Conservation (phyloP, 1,140 invertebrate genomes). For the Helicorthomorpha holstii region DNA sequence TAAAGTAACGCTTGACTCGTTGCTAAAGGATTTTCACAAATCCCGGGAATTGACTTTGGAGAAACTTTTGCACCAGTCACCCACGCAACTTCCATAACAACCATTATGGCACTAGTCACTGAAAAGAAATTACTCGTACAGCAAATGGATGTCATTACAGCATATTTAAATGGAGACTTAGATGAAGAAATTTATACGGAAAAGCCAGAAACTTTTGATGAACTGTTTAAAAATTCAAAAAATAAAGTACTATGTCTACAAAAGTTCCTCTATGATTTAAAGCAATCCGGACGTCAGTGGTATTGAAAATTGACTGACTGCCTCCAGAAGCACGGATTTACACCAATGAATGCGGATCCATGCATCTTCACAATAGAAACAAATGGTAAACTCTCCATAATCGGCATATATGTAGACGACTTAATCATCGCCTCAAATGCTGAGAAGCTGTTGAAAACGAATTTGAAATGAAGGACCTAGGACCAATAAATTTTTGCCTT, state of each 20-base stretch:
- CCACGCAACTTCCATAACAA: neutral
- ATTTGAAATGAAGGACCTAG: conserved; percentile 11
- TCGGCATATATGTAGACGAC: conserved; percentile 5
- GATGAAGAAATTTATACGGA: conserved; percentile 27
- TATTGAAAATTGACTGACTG: neutral
- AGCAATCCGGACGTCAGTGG: conserved; percentile 15
- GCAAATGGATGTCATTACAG: conserved; percentile 21
- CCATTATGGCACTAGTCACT: neutral
- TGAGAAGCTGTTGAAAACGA: neutral
- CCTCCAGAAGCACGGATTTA: neutral
- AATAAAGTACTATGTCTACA: neutral
- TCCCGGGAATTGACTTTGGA: conserved; percentile 7
- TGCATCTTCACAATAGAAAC: neutral
- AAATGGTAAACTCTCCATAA: neutral
- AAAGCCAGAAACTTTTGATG: conserved; percentile 23
- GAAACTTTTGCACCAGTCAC: conserved; percentile 10
- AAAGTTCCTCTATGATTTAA: conserved; percentile 17
- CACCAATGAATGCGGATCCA: conserved; percentile 1
- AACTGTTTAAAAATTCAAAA: neutral
- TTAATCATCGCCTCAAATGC: conserved; percentile 1
- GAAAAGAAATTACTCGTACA: neutral
- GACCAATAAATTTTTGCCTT: conserved; percentile 7
- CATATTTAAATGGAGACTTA: conserved; percentile 26
- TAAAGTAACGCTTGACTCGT: conserved; percentile 9
- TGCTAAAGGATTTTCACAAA: conserved; percentile 10